Evolutionary conservation across 2,888 invertebrate genomes (phyloP), one percentile per base, ranked within the genome.

Genomic region (Diarsia brunnea): DNA sequence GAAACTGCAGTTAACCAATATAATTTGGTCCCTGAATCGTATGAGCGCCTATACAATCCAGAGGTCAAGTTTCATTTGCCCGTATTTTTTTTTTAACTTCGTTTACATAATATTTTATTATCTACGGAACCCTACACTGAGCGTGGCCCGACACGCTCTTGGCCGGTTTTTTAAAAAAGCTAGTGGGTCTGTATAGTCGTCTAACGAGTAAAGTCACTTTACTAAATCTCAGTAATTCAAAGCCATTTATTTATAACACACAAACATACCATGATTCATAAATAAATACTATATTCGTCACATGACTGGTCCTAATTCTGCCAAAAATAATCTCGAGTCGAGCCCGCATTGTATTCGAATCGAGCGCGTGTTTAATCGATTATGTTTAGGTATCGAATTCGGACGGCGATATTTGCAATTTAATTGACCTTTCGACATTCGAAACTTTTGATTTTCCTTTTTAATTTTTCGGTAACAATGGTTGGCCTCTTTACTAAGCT

Each of bases 311-410:
- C 86, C 90, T 88, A 89, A 89, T 89, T 90, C 87, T 75, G 84
- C 87, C 86, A 80, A 87, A 88, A 87, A 88, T 87, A 89, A 91
- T 88, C 86, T 70, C 76, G 79, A 81, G 69, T 84, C 86, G 78
- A 87, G 89, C 87, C 80, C 84, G 91, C 91, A 93, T 95, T 94
- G 94, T 91, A 87, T 92, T 92, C 92, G 90, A 93, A 93, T 86
- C 85, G 91, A 89, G 89, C 91, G 93, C 95, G 95, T 95, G 95
- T 93, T 95, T 92, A 95, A 96, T 96, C 95, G 94, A 96, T 96
- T 96, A 91, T 91, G 89, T 93, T 94, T 94, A 94, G 94, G 95
- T 92, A 91, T 95, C 94, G 93, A 92, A 92, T 95, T 93, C 92
- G 87, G 88, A 81, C 87, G 89, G 85, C 87, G 88, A 91, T 90